Conservation (phyloP, 1,140 invertebrate species). For the Adoxophyes honmai region DNA sequence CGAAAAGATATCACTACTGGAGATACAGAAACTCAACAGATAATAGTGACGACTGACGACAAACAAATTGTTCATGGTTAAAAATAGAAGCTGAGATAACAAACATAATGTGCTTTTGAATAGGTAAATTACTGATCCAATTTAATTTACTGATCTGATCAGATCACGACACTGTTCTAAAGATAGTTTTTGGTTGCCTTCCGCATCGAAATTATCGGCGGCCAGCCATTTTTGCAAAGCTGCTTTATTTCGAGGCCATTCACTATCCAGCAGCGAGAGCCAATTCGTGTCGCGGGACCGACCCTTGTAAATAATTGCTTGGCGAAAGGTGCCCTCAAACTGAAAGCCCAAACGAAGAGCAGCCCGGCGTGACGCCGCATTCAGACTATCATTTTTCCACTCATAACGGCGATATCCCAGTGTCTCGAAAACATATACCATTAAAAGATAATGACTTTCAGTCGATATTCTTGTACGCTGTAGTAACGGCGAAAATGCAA, state of each 20-base stretch:
- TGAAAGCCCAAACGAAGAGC: slow-evolving; percentile 14
- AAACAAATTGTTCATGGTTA: neutral
- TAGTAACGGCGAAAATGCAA: neutral
- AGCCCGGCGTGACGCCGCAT: slow-evolving; percentile 7
- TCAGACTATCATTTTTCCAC: slow-evolving; percentile 8
- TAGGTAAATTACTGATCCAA: neutral
- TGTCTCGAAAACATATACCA: slow-evolving; percentile 10
- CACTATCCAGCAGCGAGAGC: slow-evolving; percentile 6
- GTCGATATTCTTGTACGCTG: neutral
- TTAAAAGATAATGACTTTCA: slow-evolving; percentile 13
- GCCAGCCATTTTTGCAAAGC: too few relatives aligned
- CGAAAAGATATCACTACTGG: too few relatives aligned
- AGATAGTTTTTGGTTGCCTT: slow-evolving; percentile 7
- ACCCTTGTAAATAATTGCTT: slow-evolving; percentile 1
- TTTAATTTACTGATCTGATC: slow-evolving; percentile 12
- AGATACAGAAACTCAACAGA: too few relatives aligned
- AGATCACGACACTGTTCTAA: slow-evolving; percentile 18
- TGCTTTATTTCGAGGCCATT: neutral
- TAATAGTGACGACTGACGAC: too few relatives aligned
- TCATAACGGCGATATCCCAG: slow-evolving; percentile 17
- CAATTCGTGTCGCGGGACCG: slow-evolving; percentile 14
- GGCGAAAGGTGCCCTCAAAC: slow-evolving; percentile 17
- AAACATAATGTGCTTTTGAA: too few relatives aligned
- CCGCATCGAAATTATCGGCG: too few relatives aligned
- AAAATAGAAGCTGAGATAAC: slow-evolving; percentile 21